Conservation (phyloP, 2,888 invertebrate species). For the Diabrotica balteata region DNA sequence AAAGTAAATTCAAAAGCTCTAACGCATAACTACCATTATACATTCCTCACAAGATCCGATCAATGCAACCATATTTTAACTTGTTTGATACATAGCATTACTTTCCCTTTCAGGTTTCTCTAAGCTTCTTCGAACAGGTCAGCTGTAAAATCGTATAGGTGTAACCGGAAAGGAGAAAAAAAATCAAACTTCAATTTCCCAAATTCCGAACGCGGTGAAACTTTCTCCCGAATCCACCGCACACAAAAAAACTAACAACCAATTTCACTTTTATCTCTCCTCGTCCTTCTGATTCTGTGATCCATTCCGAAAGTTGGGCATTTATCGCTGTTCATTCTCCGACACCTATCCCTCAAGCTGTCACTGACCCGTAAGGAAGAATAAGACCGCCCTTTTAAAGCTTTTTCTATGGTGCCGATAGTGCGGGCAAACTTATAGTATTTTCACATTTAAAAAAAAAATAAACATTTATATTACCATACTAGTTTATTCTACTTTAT, state of each 20-base stretch:
- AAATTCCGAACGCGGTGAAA: slow-evolving; percentile 5
- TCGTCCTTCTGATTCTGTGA: slow-evolving; percentile 16
- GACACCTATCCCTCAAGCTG: slow-evolving; percentile 28
- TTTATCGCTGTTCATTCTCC: slow-evolving; percentile 23
- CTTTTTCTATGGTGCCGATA: neutral
- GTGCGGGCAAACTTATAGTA: neutral
- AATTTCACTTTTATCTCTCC: slow-evolving; percentile 26
- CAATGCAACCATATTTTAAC: no score
- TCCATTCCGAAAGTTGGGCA: slow-evolving; percentile 19
- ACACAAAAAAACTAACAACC: slow-evolving; percentile 24
- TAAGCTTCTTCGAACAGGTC: neutral
- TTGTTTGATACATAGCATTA: no score
- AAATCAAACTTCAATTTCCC: slow-evolving; percentile 6
- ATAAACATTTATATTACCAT: no score
- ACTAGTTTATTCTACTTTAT: no score
- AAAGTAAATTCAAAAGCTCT: no score
- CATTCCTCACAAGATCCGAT: no score
- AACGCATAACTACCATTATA: no score
- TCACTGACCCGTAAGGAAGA: slow-evolving; percentile 26
- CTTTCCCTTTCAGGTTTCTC: no score
- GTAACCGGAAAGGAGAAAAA: neutral
- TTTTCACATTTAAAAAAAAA: no score
- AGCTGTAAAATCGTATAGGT: slow-evolving; percentile 2
- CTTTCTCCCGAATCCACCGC: slow-evolving; percentile 14
- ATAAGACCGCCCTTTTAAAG: slow-evolving; percentile 11